Evolutionary conservation across 2,113 vertebrate species (phyloP), one percentile per base, ranked within the genome.

Genomic region (Onychorhynchus coronatus): DNA sequence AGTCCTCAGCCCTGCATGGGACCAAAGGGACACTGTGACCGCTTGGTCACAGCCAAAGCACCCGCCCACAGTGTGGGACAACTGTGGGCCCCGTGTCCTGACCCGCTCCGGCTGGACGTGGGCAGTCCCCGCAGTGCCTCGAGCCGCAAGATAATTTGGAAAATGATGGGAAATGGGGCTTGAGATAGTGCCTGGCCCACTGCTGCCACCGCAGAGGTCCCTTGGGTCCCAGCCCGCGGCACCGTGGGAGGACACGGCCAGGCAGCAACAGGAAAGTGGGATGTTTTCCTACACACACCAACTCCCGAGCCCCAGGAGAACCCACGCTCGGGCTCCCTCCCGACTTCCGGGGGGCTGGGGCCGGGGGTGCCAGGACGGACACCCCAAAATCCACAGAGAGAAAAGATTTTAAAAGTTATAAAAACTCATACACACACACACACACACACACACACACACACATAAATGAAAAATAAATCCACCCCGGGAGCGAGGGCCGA

Each of bases 91-190:
- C 82, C 16, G 61, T 65, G 53, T 27, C 63, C 79, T 12, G 72
- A 42, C 21, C 47, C 0, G 4, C 55, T 86, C 85, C 17, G 2
- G 2, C 13, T 2, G 12, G 25, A 42, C 2, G 55, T 42, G 78
- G 70, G 85, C 61, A 71, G 50, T 11, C 68, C 74, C 74, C 0
- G 27, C 1, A 3, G 39, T 41, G 75, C 61, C 39, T 81, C 66
- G 63, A 0, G 0, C 61, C 42, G 22, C 44, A 11, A 37, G 58
- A n/a, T 12, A 13, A 50, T 71, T 89, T 74, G 74, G 31, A 44
- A 72, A 79, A 81, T 30, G 10, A 78, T 31, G 66, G 74, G 65
- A 78, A 94, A 39, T 11, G 8, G 61, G 52, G 28, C 42, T 87
- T 50, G 56, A 77, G 84, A 71, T 5, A 1, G 27, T 8, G 21